Percentiles rank a stretch among this genome's conserved stretches.
phyloP scores from a whole-genome alignment of 2,888 invertebrate species.

The Dichetophora obliterata region DNA sequence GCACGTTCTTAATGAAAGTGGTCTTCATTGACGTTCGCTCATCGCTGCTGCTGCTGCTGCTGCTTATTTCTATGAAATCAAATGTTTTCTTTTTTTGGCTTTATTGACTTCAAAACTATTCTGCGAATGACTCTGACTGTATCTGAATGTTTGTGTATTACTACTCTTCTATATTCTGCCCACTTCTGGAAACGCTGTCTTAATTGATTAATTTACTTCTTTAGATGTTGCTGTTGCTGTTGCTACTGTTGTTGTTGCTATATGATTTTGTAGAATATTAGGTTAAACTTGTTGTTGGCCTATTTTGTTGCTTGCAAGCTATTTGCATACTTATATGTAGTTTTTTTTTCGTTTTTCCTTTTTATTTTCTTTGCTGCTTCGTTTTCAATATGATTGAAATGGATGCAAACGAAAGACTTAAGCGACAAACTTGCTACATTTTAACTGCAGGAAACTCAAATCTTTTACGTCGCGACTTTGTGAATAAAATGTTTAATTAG shows the following conservation, averaged over 20 bases:
- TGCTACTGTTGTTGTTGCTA: not conserved
- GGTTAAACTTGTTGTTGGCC: conserved; percentile 10
- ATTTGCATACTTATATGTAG: too few relatives aligned
- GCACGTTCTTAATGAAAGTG: conserved; percentile 51
- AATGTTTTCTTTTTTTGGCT: too few relatives aligned
- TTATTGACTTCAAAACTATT: conserved; percentile 49
- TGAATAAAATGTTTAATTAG: too few relatives aligned
- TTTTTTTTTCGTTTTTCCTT: too few relatives aligned
- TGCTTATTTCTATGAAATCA: too few relatives aligned
- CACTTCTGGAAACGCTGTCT: not conserved
- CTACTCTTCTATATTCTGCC: not conserved
- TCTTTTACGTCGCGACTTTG: too few relatives aligned
- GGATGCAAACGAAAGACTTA: conserved; percentile 42
- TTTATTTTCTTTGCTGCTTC: too few relatives aligned
- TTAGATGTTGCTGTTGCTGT: not conserved
- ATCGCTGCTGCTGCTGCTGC: too few relatives aligned
- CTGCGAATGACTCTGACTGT: conserved; percentile 43
- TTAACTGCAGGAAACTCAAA: not conserved
- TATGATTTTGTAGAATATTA: conserved; percentile 1
- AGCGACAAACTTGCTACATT: conserved; percentile 44
- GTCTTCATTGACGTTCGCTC: too few relatives aligned
- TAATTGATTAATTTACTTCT: not conserved
- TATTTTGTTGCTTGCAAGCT: not conserved
- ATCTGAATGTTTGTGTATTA: not conserved
- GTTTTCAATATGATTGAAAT: conserved; percentile 11